These are phyloP conservation scores for Synanthedon formicaeformis DNA, from an alignment of 2,888 invertebrate species.

Conservation along the genomic window DNA sequence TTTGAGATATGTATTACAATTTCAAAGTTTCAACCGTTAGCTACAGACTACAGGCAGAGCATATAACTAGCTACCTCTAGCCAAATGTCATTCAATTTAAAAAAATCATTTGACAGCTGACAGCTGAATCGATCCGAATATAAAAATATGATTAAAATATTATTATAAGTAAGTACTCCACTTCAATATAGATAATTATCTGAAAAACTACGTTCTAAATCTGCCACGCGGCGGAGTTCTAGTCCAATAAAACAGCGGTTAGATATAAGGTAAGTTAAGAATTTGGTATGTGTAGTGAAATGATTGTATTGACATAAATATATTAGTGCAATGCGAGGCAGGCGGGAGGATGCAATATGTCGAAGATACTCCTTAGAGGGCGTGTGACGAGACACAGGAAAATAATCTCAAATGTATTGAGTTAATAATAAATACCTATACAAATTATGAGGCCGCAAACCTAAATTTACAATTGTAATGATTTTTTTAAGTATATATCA, in stretches of 20 bases:
- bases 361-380: background rate
- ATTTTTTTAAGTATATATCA: too few relatives aligned
- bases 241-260: slow-evolving; percentile 56
- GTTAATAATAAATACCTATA: too few relatives aligned
- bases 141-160: slow-evolving; percentile 3
- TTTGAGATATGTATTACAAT: too few relatives aligned
- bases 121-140: slow-evolving; percentile 2
- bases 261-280: slow-evolving; percentile 41
- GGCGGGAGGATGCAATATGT: slow-evolving; percentile 62
- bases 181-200: slow-evolving; percentile 49
- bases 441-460: too few relatives aligned
- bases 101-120: too few relatives aligned
- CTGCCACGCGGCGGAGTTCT: slow-evolving; percentile 20
- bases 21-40: too few relatives aligned
- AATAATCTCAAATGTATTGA: too few relatives aligned
- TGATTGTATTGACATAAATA: slow-evolving; percentile 55
- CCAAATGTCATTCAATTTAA: too few relatives aligned
- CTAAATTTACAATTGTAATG: too few relatives aligned
- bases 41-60: too few relatives aligned
- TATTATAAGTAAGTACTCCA: slow-evolving; percentile 19
- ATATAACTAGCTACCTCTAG: too few relatives aligned
- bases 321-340: slow-evolving; percentile 51
- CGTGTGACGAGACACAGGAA: too few relatives aligned
- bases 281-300: slow-evolving; percentile 57
- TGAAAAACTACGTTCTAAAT: slow-evolving; percentile 26